phyloP scores from a whole-genome alignment of 2,113 vertebrate genomes.

The Varanus salvator region DNA sequence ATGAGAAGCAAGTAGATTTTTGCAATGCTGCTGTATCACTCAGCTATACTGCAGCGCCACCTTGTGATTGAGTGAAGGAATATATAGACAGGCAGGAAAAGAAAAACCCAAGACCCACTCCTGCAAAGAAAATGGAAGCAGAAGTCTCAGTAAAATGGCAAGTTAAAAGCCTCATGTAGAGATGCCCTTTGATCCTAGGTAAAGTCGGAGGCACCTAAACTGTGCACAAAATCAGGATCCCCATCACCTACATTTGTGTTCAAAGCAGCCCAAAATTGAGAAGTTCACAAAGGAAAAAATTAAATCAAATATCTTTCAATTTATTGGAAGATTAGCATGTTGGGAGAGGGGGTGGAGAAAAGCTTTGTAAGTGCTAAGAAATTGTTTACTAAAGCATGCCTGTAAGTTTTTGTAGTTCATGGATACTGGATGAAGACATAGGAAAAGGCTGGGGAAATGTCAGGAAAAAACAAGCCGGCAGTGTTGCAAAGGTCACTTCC shows the following conservation, averaged over 20 bases:
- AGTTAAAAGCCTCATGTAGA: no score
- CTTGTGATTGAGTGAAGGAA: no score
- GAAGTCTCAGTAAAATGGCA: no score
- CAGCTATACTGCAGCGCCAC: no score
- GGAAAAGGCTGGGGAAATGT: conserved; percentile 79
- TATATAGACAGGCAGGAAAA: no score
- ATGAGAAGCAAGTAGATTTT: no score
- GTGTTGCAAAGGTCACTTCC: conserved; percentile 66
- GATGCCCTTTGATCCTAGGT: no score
- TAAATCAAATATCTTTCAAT: background rate
- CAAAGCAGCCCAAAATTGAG: background rate
- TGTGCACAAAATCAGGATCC: no score
- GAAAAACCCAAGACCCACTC: no score
- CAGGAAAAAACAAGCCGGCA: conserved; percentile 82
- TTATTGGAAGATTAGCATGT: background rate
- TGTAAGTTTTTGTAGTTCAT: conserved; percentile 79
- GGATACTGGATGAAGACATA: conserved; percentile 70
- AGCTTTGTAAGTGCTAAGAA: conserved; percentile 13
- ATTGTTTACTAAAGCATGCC: conserved; percentile 63
- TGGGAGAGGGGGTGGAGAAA: conserved; percentile 13
- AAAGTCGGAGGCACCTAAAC: background rate
- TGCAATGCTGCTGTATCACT: no score
- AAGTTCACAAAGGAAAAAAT: background rate
- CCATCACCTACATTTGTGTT: no score
- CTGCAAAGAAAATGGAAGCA: no score